Evolutionary conservation across 1,140 invertebrate genomes (phyloP), one percentile per base, ranked within the genome.

Genomic region (Megalonaias nervosa): DNA sequence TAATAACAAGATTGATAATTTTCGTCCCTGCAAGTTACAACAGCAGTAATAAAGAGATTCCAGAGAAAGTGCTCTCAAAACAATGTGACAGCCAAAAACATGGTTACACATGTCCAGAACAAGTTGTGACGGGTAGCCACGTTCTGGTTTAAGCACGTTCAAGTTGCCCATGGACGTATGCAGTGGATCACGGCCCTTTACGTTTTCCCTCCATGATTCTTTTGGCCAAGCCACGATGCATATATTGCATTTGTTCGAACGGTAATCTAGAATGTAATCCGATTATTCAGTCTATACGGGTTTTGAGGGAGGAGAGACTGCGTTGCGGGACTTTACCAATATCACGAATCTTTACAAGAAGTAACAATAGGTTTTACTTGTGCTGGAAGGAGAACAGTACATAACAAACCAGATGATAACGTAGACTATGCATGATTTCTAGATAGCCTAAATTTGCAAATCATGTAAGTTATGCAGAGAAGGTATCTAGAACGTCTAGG

Each of bases 91-190:
- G 38, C 2, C 1, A 3, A 38, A 38, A 38, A 38, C 38, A 38
- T 38, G 38, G 38, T 9, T 1, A 67, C 15, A 48, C 31, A 67
- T 77, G 75, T 59, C 62, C 68, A 17, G 9, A 12, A 11, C 17
- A 59, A 55, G 64, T 67, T 17, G 68, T 61, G 11, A 67, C n/a
- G 21, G 57, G 68, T 15, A 48, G n/a, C 21, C 16, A n/a, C 16
- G 75, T 66, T n/a, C 68, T 74, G 15, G 23, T 81, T 19, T n/a
- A 79, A 17, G 59, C 56, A 19, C 61, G 68, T n/a, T 82, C 67
- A 31, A 62, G 57, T 58, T 73, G 81, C 31, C 75, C 79, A 16
- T 76, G 79, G 74, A 73, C 71, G 61, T 74, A 72, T 21, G 57
- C 11, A 13, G 64, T 48, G 19, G 62, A 69, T 17, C 65, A 65